Evolutionary conservation across 2,797 vertebrate species (phyloP), one percentile per base, ranked within the genome.

Genomic region (Pogoniulus pusillus): DNA sequence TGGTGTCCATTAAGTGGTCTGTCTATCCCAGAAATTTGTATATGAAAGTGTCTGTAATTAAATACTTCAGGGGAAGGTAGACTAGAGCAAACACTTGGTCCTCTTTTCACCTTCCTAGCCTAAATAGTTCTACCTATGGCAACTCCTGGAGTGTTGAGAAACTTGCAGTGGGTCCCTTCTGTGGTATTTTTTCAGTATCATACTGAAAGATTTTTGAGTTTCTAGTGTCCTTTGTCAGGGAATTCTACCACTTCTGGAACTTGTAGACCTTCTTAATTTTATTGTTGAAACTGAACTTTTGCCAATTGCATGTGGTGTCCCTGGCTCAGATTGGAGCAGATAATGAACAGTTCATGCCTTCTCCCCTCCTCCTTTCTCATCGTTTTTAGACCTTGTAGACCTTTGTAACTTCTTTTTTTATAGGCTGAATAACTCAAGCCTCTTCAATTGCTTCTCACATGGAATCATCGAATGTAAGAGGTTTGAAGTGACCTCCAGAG

Each of bases 301-400:
- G 16, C 45, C 64, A 18, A 22, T 60, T 45, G 54, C 32, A 4
- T 0, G 1, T 34, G 5, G 15, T 53, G 24, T 8, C 43, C 86
- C 16, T 86, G 53, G 29, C 16, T 32, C 77, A 23, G n/a, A 3
- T 59, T 26, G 30, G 10, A 32, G 7, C 19, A 63, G 43, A 41
- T 19, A 2, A 1, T 19, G 9, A 73, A 14, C 2, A 3, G 39
- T 57, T 53, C 0, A 4, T 34, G 7, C 37, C 13, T n/a, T 6
- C 6, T 60, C 23, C 7, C 6, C 47, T 35, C 7, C 16, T 72
- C 13, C 12, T 55, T 41, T 12, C 70, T 13, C 5, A 5, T 85
- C 12, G 7, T 70, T 32, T 79, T 15, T 63, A 74, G 69, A 60
- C 13, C 8, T 37, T 32, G 12, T 24, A 80, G 41, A 58, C 20